phyloP scores from a whole-genome alignment of 2,888 invertebrate species.

The Melipona beecheii region DNA sequence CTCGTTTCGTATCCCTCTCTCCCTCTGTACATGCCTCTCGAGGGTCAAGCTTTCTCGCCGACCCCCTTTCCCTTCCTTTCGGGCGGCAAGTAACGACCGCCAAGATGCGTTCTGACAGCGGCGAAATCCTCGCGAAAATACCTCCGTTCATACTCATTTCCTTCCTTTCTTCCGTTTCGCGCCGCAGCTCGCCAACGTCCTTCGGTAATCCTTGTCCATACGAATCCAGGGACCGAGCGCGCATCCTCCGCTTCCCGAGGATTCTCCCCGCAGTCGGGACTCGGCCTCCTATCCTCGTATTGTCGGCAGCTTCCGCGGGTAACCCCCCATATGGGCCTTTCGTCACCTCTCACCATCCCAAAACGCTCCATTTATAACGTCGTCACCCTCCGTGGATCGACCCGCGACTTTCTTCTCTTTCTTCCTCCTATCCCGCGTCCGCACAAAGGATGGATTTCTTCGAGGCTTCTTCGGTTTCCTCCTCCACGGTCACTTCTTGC shows the following conservation, averaged over 20 bases:
- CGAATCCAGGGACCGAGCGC: constrained; percentile 32
- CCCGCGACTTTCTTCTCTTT: constrained; percentile 29
- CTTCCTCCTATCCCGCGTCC: neutral
- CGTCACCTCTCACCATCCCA: constrained; percentile 63
- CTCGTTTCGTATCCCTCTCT: constrained; percentile 1
- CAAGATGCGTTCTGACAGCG: constrained; percentile 65
- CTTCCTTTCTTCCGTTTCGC: constrained; percentile 41
- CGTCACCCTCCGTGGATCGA: constrained; percentile 40
- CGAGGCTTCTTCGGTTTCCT: constrained; percentile 12
- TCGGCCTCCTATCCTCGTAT: constrained; percentile 48
- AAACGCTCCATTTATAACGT: constrained; percentile 68
- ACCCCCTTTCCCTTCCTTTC: constrained; percentile 3
- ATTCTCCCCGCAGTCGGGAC: constrained; percentile 41
- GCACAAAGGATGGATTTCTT: constrained; percentile 47
- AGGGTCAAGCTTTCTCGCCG: constrained; percentile 40
- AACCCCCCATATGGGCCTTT: constrained; percentile 63
- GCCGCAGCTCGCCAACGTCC: constrained; percentile 14
- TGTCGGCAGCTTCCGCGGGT: constrained; percentile 66
- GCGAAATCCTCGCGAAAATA: constrained; percentile 69
- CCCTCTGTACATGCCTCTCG: constrained; percentile 18
- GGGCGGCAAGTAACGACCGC: constrained; percentile 36
- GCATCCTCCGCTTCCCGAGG: constrained; percentile 42
- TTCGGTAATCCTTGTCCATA: constrained; percentile 66
- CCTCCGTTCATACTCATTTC: constrained; percentile 67
- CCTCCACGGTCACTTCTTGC: constrained; percentile 41